These are phyloP conservation scores for Caenorhabditis sp. DNA, from an alignment of 2,888 invertebrate genomes.

Conservation along the genomic window DNA sequence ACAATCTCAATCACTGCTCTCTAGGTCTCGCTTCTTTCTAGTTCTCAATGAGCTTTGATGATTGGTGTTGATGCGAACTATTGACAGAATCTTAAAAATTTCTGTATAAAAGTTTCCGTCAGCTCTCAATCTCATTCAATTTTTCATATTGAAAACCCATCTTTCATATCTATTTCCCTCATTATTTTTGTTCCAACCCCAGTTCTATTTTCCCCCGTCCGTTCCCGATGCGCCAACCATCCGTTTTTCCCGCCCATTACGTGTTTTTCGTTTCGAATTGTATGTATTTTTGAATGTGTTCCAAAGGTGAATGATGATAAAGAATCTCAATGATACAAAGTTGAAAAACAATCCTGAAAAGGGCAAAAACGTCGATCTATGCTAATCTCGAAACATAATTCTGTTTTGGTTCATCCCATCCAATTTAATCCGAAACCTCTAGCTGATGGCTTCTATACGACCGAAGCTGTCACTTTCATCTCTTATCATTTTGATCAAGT, in stretches of 20 bases:
- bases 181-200: slow-evolving; percentile 10
- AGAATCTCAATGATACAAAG: not conserved
- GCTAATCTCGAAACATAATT: slow-evolving; percentile 11
- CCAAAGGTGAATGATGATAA: not conserved
- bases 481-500: slow-evolving; percentile 34
- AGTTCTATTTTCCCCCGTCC: slow-evolving; percentile 19
- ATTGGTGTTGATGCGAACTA: not conserved
- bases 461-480: slow-evolving; percentile 11
- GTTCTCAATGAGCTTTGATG: slow-evolving; percentile 2
- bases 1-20: slow-evolving; percentile 66
- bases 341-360: not conserved
- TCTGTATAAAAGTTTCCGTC: slow-evolving; percentile 3
- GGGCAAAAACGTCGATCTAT: not conserved
- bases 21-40: slow-evolving; percentile 13
- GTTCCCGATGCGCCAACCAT: slow-evolving; percentile 19
- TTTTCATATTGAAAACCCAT: slow-evolving; percentile 35
- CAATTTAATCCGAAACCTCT: slow-evolving; percentile 11
- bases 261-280: slow-evolving; percentile 17
- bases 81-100: too few relatives aligned
- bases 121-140: not conserved
- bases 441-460: slow-evolving; percentile 41
- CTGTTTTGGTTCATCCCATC: slow-evolving; percentile 7
- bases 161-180: slow-evolving; percentile 34
- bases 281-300: slow-evolving; percentile 17
- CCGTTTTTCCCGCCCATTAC: slow-evolving; percentile 26